Evolutionary conservation across 1,140 invertebrate genomes (phyloP).

Genomic region (Meloidogyne floridensis): DNA sequence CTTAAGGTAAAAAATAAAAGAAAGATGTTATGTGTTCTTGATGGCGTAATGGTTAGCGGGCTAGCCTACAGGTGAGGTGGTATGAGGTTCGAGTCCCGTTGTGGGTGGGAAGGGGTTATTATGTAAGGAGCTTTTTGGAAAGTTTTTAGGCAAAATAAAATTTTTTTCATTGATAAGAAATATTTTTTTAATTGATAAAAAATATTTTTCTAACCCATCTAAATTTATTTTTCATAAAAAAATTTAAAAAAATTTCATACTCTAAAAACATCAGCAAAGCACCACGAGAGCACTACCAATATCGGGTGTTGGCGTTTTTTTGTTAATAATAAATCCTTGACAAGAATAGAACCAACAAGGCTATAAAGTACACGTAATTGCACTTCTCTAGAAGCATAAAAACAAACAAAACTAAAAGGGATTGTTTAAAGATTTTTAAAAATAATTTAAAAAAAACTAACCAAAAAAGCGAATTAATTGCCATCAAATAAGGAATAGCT

Average conservation of each 20-base stretch:
- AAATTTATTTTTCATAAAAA: background rate
- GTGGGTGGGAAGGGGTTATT: no score
- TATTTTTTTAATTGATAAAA: background rate
- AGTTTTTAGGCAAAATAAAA: background rate
- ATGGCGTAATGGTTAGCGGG: background rate
- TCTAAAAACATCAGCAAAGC: constrained; percentile 34
- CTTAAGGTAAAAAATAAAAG: background rate
- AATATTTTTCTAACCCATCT: background rate
- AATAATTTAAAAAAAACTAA: constrained; percentile 26
- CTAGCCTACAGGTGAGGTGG: background rate
- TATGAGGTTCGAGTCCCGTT: background rate
- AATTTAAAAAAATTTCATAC: background rate
- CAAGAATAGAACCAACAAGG: constrained; percentile 33
- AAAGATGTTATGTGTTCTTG: background rate
- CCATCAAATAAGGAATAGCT: constrained; percentile 30
- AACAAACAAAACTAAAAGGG: constrained; percentile 31
- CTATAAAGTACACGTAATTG: constrained; percentile 30
- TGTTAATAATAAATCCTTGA: constrained; percentile 34
- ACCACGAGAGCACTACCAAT: constrained; percentile 32
- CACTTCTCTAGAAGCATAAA: constrained; percentile 32
- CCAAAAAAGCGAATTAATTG: constrained; percentile 39
- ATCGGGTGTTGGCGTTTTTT: constrained; percentile 30
- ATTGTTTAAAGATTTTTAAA: background rate
- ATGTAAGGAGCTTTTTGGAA: background rate
- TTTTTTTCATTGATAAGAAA: background rate